These are phyloP conservation scores for Nettapus auritus DNA, from an alignment of 2,113 vertebrate species.

Conservation along the genomic window DNA sequence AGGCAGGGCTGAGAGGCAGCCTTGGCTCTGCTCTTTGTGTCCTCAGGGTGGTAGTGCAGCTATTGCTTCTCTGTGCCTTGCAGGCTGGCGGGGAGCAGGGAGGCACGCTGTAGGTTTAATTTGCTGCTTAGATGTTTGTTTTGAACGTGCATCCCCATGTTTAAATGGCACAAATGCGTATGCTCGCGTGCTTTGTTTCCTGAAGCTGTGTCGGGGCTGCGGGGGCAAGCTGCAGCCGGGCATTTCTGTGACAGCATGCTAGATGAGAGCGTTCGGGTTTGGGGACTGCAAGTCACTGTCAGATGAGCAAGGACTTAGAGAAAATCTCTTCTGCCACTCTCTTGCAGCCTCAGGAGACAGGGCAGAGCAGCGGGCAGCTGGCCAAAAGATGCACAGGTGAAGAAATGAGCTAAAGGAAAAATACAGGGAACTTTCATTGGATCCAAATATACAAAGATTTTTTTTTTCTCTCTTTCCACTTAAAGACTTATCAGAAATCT, in stretches of 20 bases:
- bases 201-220: neutral
- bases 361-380: neutral
- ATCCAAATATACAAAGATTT: neutral
- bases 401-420: neutral
- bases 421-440: neutral
- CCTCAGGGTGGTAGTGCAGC: slow-evolving; percentile 51
- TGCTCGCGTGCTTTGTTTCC: neutral
- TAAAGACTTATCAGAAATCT: neutral
- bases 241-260: accelerated
- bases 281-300: neutral
- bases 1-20: neutral
- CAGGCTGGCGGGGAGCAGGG: neutral
- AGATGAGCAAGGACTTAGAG: neutral
- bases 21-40: slow-evolving; percentile 19
- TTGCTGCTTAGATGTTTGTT: neutral
- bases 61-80: neutral
- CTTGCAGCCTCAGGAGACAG: neutral
- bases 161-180: accelerated
- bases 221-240: accelerated
- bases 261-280: neutral
- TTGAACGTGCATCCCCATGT: neutral
- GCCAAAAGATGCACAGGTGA: neutral
- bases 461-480: neutral
- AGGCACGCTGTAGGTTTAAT: neutral
- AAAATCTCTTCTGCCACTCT: neutral